Evolutionary conservation across 2,797 vertebrate species (phyloP).

Genomic region (Eupleurogrammus muticus): DNA sequence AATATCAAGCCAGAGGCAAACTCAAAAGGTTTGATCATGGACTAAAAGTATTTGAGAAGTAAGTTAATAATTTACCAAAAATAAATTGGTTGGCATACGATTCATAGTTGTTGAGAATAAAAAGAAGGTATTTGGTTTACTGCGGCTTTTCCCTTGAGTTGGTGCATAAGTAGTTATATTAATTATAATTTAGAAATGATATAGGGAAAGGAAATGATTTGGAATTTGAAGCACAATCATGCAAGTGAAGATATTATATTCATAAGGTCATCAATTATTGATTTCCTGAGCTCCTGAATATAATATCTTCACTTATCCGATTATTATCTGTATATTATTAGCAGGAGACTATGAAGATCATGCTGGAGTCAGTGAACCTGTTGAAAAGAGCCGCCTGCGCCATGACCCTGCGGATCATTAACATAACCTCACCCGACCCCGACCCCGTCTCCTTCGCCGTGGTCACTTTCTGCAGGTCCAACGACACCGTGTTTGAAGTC

Average conservation of each 20-base stretch:
- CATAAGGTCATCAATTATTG: too few species aligned
- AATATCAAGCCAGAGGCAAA: too few species aligned
- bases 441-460: conserved; percentile 30
- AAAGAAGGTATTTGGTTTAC: background rate
- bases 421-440: conserved; percentile 34
- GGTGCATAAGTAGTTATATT: background rate
- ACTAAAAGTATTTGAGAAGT: background rate
- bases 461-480: conserved; percentile 77
- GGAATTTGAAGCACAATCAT: background rate
- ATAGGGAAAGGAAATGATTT: background rate
- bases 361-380: conserved; percentile 65
- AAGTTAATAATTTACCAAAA: background rate
- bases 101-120: background rate
- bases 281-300: background rate
- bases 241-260: too few species aligned
- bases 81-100: background rate
- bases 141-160: background rate
- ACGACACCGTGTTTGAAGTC: conserved; percentile 76
- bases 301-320: background rate
- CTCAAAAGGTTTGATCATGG: background rate
- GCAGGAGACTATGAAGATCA: conserved; percentile 59
- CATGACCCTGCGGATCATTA: conserved; percentile 58
- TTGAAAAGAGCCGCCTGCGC: conserved; percentile 77
- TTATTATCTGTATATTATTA: background rate
- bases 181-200: background rate